phyloP scores from a whole-genome alignment of 23 tunicate genomes.

The Styela plicata region DNA sequence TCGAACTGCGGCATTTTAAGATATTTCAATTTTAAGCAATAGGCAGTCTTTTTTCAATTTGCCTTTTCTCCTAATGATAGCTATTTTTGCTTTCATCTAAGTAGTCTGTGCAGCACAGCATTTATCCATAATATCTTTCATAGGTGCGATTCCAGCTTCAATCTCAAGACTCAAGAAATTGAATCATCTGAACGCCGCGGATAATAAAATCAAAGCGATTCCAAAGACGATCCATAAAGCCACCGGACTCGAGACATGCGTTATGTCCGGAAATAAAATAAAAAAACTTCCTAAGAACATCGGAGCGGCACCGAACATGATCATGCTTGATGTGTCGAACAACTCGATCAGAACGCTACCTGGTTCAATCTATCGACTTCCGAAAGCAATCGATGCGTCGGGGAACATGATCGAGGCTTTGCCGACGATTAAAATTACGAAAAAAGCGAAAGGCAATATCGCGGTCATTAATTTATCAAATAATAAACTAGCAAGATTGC shows the following conservation, averaged over 20 bases:
- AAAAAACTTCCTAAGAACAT: slow-evolving; percentile 88
- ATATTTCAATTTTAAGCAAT: no score
- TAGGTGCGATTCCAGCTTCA: slow-evolving; percentile 82
- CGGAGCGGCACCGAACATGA: slow-evolving; percentile 77
- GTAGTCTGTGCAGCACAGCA: no score
- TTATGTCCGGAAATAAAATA: slow-evolving; percentile 70
- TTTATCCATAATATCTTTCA: no score
- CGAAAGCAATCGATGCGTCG: slow-evolving; percentile 74
- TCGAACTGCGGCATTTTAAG: no score
- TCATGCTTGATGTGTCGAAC: slow-evolving; percentile 70
- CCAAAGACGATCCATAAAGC: slow-evolving; percentile 90
- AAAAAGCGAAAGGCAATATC: slow-evolving; percentile 82
- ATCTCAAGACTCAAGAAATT: slow-evolving; percentile 66
- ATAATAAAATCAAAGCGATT: slow-evolving; percentile 80
- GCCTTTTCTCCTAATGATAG: no score
- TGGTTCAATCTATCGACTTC: slow-evolving; percentile 82
- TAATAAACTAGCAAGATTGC: slow-evolving; percentile 62
- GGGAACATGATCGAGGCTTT: slow-evolving; percentile 67
- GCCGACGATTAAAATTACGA: slow-evolving; percentile 69
- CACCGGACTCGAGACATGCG: slow-evolving; percentile 74
- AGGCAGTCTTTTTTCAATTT: no score
- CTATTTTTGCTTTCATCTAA: no score
- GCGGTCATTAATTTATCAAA: slow-evolving; percentile 57
- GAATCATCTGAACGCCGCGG: slow-evolving; percentile 54
- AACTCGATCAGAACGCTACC: slow-evolving; percentile 84